Conservation (phyloP, 2,113 vertebrate species). For the Pipra filicauda region DNA sequence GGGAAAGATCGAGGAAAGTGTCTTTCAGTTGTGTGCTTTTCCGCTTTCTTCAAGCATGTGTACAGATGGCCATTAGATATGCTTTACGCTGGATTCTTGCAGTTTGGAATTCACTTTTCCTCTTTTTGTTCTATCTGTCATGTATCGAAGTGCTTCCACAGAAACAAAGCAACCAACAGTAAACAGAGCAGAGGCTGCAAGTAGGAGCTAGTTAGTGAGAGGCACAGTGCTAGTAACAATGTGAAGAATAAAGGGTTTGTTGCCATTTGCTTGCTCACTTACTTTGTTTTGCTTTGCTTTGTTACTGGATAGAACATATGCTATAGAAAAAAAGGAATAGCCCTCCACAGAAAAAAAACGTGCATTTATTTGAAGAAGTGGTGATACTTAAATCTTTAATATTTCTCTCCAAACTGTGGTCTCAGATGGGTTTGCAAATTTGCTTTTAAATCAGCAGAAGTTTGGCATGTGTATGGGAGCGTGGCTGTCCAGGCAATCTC, state of each 20-base stretch:
- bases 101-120: conserved; percentile 3
- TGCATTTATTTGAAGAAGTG: neutral
- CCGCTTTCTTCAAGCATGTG: neutral
- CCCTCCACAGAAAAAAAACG: neutral
- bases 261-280: neutral
- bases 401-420: neutral
- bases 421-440: neutral
- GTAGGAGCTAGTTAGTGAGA: neutral
- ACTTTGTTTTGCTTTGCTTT: neutral
- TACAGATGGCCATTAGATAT: conserved; percentile 36
- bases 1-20: neutral
- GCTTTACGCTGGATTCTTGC: neutral
- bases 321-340: neutral
- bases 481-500: neutral
- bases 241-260: neutral
- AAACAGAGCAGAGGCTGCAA: neutral
- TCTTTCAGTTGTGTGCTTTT: conserved; percentile 1
- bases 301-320: neutral
- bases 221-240: neutral
- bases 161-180: conserved; percentile 23
- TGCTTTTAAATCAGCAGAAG: neutral
- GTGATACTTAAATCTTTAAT: neutral
- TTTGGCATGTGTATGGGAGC: neutral
- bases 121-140: conserved; percentile 1
- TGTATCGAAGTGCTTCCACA: neutral